These are phyloP conservation scores for Pipistrellus pygmaeus DNA, from an alignment of 2,797 vertebrate genomes.

Conservation along the genomic window DNA sequence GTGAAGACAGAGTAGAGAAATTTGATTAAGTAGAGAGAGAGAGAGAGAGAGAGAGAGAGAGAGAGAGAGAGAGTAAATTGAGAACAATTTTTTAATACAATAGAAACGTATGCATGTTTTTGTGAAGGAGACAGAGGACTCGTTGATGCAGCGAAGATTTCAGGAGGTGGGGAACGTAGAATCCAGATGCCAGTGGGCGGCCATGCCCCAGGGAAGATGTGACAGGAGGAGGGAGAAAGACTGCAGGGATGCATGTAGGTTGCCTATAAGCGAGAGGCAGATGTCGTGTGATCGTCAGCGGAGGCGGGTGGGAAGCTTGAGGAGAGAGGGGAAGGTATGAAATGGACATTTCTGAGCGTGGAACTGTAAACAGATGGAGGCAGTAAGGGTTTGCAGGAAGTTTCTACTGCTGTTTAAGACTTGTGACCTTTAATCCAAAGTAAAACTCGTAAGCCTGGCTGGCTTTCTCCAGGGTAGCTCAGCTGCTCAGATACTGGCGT, in stretches of 20 bases:
- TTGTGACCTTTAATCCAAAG: background rate
- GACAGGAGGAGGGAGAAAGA: background rate
- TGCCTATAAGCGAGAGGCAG: background rate
- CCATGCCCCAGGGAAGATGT: background rate
- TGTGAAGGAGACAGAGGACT: background rate
- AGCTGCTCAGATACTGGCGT: background rate
- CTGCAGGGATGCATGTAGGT: background rate
- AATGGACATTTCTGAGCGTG: background rate
- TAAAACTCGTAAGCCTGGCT: background rate
- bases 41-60: no score
- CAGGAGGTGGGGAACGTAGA: background rate
- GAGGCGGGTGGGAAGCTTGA: background rate
- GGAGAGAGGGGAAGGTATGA: background rate
- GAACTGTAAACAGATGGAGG: background rate
- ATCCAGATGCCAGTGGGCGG: background rate
- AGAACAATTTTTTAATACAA: background rate
- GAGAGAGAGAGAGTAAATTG: background rate
- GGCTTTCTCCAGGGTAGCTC: no score
- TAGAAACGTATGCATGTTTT: background rate
- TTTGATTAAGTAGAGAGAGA: background rate
- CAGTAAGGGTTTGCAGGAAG: background rate
- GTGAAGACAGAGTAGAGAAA: background rate
- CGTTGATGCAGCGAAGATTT: background rate
- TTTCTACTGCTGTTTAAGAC: background rate
- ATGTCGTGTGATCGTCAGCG: rapidly evolving